phyloP scores from a whole-genome alignment of 2,797 vertebrate genomes.

The Anguilla anguilla region DNA sequence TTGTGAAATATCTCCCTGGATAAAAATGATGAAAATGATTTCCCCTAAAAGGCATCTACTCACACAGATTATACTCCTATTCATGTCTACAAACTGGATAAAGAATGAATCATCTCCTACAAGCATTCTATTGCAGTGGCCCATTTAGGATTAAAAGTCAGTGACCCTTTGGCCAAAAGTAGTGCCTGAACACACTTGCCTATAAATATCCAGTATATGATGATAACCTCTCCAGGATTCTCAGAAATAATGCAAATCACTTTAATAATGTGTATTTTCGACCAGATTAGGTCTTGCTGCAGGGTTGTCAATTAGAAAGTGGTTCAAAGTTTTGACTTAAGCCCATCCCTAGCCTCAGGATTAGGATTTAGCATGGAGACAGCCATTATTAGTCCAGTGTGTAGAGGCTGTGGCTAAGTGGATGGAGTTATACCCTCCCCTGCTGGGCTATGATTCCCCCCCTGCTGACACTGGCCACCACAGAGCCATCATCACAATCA shows the following conservation, averaged over 20 bases:
- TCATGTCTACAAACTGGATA: background rate
- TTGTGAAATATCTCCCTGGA: background rate
- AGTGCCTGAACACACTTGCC: background rate
- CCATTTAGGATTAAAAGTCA: background rate
- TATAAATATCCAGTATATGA: background rate
- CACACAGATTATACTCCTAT: background rate
- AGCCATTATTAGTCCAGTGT: slow-evolving; percentile 3
- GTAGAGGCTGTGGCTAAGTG: background rate
- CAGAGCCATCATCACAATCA: slow-evolving; percentile 20
- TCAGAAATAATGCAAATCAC: background rate
- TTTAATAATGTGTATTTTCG: background rate
- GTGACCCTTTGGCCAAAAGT: background rate
- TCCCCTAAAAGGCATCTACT: background rate
- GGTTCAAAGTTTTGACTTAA: slow-evolving; percentile 15
- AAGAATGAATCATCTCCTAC: slow-evolving; percentile 7
- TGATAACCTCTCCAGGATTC: background rate
- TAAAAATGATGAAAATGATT: background rate
- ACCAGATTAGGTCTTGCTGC: background rate
- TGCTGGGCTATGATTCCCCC: background rate
- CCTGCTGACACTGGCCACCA: background rate
- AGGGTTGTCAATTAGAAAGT: slow-evolving; percentile 7
- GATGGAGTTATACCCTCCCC: background rate
- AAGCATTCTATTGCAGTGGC: background rate
- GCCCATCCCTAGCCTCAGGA: background rate
- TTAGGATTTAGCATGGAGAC: background rate